Evolutionary conservation across 2,797 vertebrate genomes (phyloP).

Genomic region (Pipistrellus pipistrellus): DNA sequence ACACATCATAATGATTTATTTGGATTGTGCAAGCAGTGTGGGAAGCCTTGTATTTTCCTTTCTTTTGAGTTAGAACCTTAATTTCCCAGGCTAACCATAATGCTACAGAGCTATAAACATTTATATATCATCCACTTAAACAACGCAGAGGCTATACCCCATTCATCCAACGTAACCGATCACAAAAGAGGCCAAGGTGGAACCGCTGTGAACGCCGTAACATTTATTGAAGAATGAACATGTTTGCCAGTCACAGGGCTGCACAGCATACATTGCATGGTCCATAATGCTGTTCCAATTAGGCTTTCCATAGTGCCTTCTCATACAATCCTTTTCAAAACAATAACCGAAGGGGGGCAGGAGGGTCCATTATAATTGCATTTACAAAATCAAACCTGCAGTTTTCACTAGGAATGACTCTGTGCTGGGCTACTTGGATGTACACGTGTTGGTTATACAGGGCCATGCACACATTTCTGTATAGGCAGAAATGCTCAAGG

Average conservation of each 20-base stretch:
- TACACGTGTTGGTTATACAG: constrained; percentile 42
- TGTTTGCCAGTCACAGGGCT: constrained; percentile 46
- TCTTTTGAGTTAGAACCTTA: constrained; percentile 22
- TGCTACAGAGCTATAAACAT: neutral
- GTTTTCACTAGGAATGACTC: neutral
- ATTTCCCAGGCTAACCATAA: constrained; percentile 16
- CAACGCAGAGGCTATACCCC: neutral
- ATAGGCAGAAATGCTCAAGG: constrained; percentile 14
- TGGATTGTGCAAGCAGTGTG: neutral
- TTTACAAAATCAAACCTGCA: neutral
- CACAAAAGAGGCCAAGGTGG: constrained; percentile 63
- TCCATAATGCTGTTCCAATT: neutral
- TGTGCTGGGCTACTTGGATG: neutral
- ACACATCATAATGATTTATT: neutral
- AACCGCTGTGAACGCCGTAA: neutral
- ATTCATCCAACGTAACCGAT: constrained; percentile 52
- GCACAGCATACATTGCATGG: neutral
- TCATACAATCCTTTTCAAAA: neutral
- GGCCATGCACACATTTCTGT: neutral
- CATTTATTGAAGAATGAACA: constrained; percentile 70
- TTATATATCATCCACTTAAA: constrained; percentile 1
- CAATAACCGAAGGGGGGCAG: neutral
- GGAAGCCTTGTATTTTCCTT: neutral
- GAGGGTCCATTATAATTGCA: neutral
- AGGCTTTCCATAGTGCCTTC: neutral